Evolutionary conservation across 1,140 invertebrate species (phyloP).

Genomic region (Asbolus verrucosus): DNA sequence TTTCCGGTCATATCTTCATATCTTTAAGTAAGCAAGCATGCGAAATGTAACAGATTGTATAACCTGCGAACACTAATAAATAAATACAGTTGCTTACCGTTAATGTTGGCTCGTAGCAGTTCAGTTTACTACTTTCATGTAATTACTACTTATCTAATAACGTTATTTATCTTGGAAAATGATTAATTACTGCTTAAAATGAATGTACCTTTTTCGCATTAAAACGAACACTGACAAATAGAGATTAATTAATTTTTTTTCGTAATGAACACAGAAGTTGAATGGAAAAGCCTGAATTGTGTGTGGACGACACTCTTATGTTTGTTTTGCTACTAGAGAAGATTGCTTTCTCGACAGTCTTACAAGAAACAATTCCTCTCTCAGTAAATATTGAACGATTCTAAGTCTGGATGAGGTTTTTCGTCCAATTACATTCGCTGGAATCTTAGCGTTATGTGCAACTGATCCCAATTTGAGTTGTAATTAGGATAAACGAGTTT

Average conservation of each 20-base stretch:
- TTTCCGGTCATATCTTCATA: no score
- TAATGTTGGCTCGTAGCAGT: background rate
- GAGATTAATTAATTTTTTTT: slow-evolving; percentile 5
- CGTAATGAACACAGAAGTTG: background rate
- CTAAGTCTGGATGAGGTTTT: no score
- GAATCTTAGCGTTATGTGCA: no score
- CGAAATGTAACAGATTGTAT: no score
- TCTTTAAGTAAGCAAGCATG: no score
- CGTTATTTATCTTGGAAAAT: background rate
- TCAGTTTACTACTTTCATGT: background rate
- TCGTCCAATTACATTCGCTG: no score
- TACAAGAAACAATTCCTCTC: slow-evolving; percentile 21
- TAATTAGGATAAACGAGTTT: no score
- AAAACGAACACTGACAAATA: background rate
- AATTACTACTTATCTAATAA: background rate
- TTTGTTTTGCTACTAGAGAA: slow-evolving; percentile 34
- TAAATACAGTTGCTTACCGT: no score
- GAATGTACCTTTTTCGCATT: background rate
- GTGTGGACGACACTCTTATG: slow-evolving; percentile 16
- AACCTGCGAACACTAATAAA: no score
- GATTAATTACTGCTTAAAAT: background rate
- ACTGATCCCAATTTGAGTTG: no score
- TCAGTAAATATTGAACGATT: slow-evolving; percentile 22
- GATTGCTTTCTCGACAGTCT: slow-evolving; percentile 30
- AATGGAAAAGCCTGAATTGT: background rate